phyloP scores from a whole-genome alignment of 1,140 invertebrate genomes.

The Anastrepha ludens region DNA sequence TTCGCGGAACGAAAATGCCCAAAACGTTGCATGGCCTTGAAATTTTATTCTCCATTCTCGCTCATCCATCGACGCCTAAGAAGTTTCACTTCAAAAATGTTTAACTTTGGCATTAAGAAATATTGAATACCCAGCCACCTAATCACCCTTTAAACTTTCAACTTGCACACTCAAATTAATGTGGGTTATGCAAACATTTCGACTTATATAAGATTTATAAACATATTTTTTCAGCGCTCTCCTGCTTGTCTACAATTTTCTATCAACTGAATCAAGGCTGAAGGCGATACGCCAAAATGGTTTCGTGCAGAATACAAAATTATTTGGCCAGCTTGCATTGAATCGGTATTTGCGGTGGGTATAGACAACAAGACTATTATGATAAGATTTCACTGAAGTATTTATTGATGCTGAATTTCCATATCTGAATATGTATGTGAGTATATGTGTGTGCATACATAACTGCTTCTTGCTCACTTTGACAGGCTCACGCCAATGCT shows the following conservation, averaged over 20 bases:
- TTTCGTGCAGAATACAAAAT: constrained; percentile 56
- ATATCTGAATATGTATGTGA: neutral
- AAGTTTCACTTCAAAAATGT: too few relatives aligned
- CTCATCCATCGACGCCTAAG: too few relatives aligned
- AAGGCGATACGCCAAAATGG: constrained; percentile 48
- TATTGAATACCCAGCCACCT: too few relatives aligned
- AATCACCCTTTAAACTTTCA: too few relatives aligned
- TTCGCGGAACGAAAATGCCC: too few relatives aligned
- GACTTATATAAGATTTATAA: neutral
- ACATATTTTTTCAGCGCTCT: constrained; percentile 57
- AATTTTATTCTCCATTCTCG: too few relatives aligned
- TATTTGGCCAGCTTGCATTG: constrained; percentile 55
- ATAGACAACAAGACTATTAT: neutral
- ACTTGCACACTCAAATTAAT: too few relatives aligned
- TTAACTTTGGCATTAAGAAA: too few relatives aligned
- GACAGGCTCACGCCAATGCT: constrained; percentile 63
- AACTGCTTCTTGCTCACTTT: neutral
- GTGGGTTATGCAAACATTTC: too few relatives aligned
- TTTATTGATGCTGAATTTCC: too few relatives aligned
- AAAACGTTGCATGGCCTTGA: too few relatives aligned
- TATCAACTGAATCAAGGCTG: constrained; percentile 51
- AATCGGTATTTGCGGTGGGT: constrained; percentile 60
- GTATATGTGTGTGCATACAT: neutral
- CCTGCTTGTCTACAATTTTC: constrained; percentile 59
- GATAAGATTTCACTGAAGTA: neutral